A percentile compares a stretch with the other conserved stretches of the same genome.
Conservation (phyloP, 2,888 invertebrate species). For the Corythucha ciliata region DNA sequence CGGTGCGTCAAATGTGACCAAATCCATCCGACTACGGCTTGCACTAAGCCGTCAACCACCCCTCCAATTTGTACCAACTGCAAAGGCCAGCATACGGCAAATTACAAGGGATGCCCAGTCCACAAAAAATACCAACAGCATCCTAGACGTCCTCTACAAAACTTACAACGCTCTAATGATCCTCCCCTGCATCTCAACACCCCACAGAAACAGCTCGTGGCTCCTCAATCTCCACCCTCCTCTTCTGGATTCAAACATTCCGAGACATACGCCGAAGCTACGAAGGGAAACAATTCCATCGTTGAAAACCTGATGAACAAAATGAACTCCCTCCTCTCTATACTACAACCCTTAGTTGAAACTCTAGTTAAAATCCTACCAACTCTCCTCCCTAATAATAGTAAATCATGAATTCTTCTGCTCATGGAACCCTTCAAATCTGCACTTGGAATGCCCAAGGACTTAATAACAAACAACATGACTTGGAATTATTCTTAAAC, state of each 20-base stretch:
- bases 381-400: too few species aligned
- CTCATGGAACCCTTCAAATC: not conserved
- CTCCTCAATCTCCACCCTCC: too few species aligned
- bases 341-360: not conserved
- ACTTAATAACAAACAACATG: not conserved
- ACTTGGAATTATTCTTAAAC: not conserved
- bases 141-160: too few species aligned
- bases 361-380: not conserved
- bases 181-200: too few species aligned
- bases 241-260: too few species aligned
- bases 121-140: too few species aligned
- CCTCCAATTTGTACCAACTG: constrained; percentile 11
- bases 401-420: constrained; percentile 2
- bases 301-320: constrained; percentile 7
- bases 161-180: not conserved
- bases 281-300: too few species aligned
- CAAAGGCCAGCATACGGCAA: not conserved
- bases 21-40: not conserved
- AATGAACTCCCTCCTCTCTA: constrained; percentile 4
- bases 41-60: not conserved
- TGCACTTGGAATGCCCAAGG: constrained; percentile 2
- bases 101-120: constrained; percentile 13
- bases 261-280: too few species aligned
- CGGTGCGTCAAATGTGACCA: constrained; percentile 12
- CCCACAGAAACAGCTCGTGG: too few species aligned